Evolutionary conservation across 2,113 vertebrate species (phyloP).

Genomic region (Agapornis roseicollis): DNA sequence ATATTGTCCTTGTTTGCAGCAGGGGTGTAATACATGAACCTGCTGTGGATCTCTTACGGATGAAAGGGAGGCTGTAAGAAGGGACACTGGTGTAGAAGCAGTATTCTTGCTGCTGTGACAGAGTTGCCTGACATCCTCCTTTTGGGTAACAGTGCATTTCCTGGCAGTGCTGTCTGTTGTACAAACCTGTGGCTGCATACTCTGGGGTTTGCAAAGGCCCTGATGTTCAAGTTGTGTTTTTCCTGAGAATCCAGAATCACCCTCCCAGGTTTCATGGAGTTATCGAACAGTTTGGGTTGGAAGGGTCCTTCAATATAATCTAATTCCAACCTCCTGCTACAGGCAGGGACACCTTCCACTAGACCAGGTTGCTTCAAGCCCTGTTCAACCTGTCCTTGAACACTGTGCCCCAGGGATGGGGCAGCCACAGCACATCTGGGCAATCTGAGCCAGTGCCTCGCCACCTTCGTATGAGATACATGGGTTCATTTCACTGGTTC

Average conservation of each 20-base stretch:
- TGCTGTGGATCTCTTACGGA: background rate
- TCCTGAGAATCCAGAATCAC: background rate
- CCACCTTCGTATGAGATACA: background rate
- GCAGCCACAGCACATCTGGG: background rate
- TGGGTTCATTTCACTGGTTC: background rate
- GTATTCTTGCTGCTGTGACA: background rate
- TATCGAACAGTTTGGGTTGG: background rate
- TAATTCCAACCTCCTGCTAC: background rate
- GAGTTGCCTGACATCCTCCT: background rate
- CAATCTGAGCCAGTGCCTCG: background rate
- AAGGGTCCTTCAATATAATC: background rate
- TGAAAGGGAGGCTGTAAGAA: background rate
- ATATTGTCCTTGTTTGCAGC: background rate
- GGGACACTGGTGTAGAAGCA: background rate
- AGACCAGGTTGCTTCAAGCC: background rate
- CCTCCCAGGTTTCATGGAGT: background rate
- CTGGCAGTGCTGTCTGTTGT: rapidly evolving
- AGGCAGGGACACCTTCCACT: background rate
- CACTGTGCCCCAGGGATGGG: background rate
- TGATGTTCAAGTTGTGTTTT: background rate
- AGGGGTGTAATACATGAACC: background rate
- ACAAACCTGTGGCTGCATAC: rapidly evolving
- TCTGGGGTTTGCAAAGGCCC: background rate
- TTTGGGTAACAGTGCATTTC: background rate
- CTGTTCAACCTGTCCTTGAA: background rate